These are phyloP conservation scores for Tiaroga cobitis DNA, from an alignment of 2,797 vertebrate species.

Conservation along the genomic window DNA sequence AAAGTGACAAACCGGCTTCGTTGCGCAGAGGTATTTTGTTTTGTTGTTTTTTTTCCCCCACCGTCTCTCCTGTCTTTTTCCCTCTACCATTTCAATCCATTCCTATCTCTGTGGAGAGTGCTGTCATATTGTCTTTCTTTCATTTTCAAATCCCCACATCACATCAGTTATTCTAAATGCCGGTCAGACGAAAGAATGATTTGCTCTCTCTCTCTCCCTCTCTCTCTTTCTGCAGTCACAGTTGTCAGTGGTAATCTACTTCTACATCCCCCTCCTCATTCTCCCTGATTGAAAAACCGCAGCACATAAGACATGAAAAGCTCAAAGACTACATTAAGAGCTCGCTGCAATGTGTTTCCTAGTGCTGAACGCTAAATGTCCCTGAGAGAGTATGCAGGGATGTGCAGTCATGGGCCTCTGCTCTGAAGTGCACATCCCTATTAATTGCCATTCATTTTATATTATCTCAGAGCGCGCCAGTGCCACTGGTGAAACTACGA, in stretches of 20 bases:
- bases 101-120: constrained; percentile 57
- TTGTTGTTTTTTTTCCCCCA: background rate
- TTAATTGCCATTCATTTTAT: constrained; percentile 76
- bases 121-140: constrained; percentile 59
- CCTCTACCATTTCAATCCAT: background rate
- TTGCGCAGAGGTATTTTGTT: constrained; percentile 58
- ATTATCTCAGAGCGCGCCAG: constrained; percentile 69
- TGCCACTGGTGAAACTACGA: constrained; percentile 53
- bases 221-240: constrained; percentile 57
- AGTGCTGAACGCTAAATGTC: constrained; percentile 68
- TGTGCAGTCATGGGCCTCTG: constrained; percentile 61
- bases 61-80: constrained; percentile 19
- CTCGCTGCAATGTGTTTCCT: constrained; percentile 67
- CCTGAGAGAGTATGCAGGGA: constrained; percentile 54
- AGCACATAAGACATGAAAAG: constrained; percentile 65
- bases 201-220: constrained; percentile 60
- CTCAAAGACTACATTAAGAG: constrained; percentile 63
- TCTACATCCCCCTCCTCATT: constrained; percentile 76
- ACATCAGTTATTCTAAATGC: constrained; percentile 69
- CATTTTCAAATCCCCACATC: constrained; percentile 71
- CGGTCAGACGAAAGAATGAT: constrained; percentile 71
- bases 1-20: constrained; percentile 66
- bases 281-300: constrained; percentile 73
- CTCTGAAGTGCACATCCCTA: constrained; percentile 69
- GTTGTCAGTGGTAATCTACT: constrained; percentile 76